Evolutionary conservation across 1,140 invertebrate species (phyloP), one percentile per base, ranked within the genome.

Genomic region (Drosophila nasuta): DNA sequence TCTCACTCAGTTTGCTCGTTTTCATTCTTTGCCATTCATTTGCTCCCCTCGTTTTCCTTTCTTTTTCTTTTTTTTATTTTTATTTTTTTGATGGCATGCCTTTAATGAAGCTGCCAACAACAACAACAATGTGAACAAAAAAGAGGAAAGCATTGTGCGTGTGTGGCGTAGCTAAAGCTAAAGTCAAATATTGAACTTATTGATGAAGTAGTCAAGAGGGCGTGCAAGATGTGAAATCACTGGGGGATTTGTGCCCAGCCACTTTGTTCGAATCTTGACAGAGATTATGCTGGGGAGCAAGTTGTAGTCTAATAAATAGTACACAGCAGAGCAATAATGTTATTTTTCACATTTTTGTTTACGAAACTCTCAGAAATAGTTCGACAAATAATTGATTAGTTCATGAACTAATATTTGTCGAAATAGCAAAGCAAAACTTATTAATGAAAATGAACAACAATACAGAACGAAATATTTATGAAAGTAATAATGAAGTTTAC

Each of bases 171-270:
- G 52, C 72, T 60, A 57, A 75, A 64, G 66, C 72, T 43, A 35
- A 75, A 75, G 35, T 71, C 59, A 75, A 75, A 75, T 75, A 75
- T 75, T 75, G 58, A 71, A 75, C 67, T 71, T 71, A 75, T 75
- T 75, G 73, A 75, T 65, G 51, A 71, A 64, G 59, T 20, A 64
- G 59, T 20, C n/a, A 33, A 33, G 41, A 7, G 20, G 15, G 60
- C 8, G 51, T 49, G 54, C 58, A 28, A 28, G 51, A 33, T 30
- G 43, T 65, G 28, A 35, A 65, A 65, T 54, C 38, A 56, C 35
- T 28, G 13, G 63, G 51, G 63, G 15, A 56, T 59, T 59, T 3
- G 20, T 20, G 13, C 35, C 5, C n/a, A 73, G 35, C 41, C 25
- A 58, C 33, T 69, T 70, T 70, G 51, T 45, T 30, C n/a, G 8